phyloP scores from a whole-genome alignment of 2,113 vertebrate genomes.

The Galbula dea region DNA sequence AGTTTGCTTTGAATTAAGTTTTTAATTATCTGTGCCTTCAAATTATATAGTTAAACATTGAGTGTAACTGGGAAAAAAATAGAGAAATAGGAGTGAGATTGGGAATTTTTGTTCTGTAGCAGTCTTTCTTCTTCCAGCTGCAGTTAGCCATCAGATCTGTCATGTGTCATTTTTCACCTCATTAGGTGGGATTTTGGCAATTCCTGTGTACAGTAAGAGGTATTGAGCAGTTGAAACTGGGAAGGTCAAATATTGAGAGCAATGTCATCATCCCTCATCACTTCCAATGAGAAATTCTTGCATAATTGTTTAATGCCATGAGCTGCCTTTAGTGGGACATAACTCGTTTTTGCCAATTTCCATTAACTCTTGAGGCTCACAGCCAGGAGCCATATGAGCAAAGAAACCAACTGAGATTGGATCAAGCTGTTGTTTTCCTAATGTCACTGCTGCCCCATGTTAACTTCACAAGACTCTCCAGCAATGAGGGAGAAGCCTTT shows the following conservation, averaged over 20 bases:
- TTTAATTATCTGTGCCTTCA: constrained; percentile 34
- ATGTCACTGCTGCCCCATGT: background rate
- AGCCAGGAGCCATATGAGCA: background rate
- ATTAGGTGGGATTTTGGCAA: constrained; percentile 80
- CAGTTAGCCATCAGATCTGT: constrained; percentile 77
- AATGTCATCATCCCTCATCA: constrained; percentile 83
- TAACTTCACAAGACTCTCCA: background rate
- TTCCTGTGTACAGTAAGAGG: constrained; percentile 72
- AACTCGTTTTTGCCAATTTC: constrained; percentile 30
- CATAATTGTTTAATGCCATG: constrained; percentile 77
- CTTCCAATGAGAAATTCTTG: constrained; percentile 89
- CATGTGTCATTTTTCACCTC: constrained; percentile 73
- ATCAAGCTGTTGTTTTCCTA: background rate
- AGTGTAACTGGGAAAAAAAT: background rate
- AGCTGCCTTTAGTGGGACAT: constrained; percentile 37
- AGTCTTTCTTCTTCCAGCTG: constrained; percentile 65
- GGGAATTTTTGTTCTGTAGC: constrained; percentile 19
- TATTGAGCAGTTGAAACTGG: constrained; percentile 74
- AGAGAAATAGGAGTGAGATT: background rate
- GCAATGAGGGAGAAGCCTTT: background rate
- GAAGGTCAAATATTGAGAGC: constrained; percentile 81
- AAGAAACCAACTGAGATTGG: background rate
- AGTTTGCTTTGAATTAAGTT: background rate
- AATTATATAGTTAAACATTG: constrained; percentile 4
- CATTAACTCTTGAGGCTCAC: constrained; percentile 49